Conservation (phyloP, 2,888 invertebrate genomes). For the Heteropelma amictum region DNA sequence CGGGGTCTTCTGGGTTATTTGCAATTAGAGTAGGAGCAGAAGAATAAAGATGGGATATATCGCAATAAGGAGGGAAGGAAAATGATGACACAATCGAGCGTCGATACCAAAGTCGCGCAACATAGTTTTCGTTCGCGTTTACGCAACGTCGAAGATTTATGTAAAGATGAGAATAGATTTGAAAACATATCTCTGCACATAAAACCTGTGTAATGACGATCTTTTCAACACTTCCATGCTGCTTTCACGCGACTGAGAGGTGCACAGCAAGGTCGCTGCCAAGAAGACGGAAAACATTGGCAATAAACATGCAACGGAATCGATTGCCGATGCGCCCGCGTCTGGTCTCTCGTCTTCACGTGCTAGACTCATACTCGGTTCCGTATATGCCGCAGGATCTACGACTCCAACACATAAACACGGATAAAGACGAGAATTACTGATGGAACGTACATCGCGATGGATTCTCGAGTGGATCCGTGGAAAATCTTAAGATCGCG, state of each 20-base stretch:
- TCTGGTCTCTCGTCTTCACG: conserved; percentile 34
- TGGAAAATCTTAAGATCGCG: conserved; percentile 32
- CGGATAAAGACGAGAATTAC: no score
- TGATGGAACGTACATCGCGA: neutral
- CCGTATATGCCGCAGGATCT: no score
- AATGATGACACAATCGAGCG: no score
- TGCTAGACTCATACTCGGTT: no score
- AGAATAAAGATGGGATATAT: no score
- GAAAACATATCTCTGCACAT: neutral
- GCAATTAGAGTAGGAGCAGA: no score
- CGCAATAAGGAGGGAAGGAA: no score
- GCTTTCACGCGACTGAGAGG: conserved; percentile 40
- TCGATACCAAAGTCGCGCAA: no score
- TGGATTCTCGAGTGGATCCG: neutral
- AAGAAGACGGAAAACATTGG: conserved; percentile 26
- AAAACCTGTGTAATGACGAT: conserved; percentile 5
- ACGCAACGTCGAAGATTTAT: conserved; percentile 15
- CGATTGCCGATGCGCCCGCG: conserved; percentile 43
- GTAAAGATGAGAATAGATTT: conserved; percentile 6
- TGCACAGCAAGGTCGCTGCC: conserved; percentile 49
- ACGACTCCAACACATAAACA: no score
- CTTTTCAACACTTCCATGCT: conserved; percentile 18
- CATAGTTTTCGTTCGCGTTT: no score
- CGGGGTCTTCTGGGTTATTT: no score
- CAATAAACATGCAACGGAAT: conserved; percentile 47